Evolutionary conservation across 2,113 vertebrate species (phyloP).

Genomic region (Phrynocephalus versicolor): DNA sequence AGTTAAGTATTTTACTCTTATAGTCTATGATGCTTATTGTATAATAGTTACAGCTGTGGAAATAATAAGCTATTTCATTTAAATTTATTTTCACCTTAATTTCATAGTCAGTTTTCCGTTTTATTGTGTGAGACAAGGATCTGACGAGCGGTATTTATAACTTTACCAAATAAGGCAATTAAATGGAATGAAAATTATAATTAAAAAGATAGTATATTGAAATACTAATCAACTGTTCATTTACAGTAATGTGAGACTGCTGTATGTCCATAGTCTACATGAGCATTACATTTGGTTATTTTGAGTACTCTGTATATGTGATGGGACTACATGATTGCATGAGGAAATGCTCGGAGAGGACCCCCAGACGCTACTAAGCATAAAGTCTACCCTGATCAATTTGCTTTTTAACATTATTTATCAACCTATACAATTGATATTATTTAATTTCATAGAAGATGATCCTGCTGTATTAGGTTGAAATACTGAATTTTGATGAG

Average conservation of each 20-base stretch:
- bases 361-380: neutral
- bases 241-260: neutral
- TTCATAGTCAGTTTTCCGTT: conserved; percentile 2
- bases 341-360: neutral
- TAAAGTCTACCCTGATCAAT: neutral
- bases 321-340: neutral
- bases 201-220: neutral
- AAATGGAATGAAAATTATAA: conserved; percentile 18
- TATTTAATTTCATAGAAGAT: conserved; percentile 9
- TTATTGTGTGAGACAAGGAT: conserved; percentile 11
- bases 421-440: neutral
- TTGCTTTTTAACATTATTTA: conserved; percentile 19
- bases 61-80: neutral
- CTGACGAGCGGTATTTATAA: neutral
- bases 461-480: neutral
- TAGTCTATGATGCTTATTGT: neutral
- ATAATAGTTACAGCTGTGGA: neutral
- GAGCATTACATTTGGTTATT: too few species aligned
- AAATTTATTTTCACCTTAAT: neutral
- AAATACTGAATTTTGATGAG: neutral
- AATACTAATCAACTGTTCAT: neutral
- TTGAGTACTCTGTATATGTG: too few species aligned
- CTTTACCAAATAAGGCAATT: conserved; percentile 8
- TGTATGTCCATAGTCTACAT: neutral
- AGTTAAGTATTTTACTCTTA: conserved; percentile 20